A percentile compares a stretch with the other conserved stretches of the same genome.
Evolutionary conservation across 2,797 vertebrate genomes (phyloP).

Genomic region (Cossypha heuglini): DNA sequence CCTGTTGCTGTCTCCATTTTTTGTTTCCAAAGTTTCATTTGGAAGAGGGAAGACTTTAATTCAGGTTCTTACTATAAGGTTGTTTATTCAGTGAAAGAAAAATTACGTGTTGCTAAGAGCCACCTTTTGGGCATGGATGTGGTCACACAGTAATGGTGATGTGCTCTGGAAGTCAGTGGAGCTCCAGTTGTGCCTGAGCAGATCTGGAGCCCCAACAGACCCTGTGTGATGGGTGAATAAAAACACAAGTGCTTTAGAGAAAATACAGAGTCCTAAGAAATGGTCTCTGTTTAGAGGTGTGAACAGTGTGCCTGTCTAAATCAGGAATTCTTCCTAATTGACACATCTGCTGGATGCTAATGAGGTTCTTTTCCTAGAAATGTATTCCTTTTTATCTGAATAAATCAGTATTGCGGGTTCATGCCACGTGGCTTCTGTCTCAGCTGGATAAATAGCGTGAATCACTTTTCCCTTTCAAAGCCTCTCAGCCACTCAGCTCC

Average conservation of each 20-base stretch:
- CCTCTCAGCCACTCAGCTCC: conserved; percentile 19
- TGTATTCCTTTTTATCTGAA: neutral
- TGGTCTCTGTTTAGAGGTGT: neutral
- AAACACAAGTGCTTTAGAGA: neutral
- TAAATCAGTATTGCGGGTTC: neutral
- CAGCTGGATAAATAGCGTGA: conserved; percentile 54
- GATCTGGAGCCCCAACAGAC: neutral
- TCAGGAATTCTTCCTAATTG: neutral
- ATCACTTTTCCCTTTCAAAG: conserved; percentile 45
- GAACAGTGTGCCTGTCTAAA: neutral
- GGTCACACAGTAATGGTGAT: neutral
- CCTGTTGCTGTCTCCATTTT: neutral
- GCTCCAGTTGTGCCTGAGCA: neutral
- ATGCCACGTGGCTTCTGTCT: neutral
- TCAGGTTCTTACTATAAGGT: neutral
- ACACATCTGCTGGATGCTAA: neutral
- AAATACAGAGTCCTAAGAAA: neutral
- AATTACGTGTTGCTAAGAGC: neutral
- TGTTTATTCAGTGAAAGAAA: neutral
- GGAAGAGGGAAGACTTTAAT: neutral
- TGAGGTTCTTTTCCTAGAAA: neutral
- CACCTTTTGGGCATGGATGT: neutral
- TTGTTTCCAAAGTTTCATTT: neutral
- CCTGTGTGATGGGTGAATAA: fast-evolving
- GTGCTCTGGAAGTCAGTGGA: neutral